These are phyloP conservation scores for Hesperophylax magnus DNA, from an alignment of 1,140 invertebrate genomes.

Conservation along the genomic window DNA sequence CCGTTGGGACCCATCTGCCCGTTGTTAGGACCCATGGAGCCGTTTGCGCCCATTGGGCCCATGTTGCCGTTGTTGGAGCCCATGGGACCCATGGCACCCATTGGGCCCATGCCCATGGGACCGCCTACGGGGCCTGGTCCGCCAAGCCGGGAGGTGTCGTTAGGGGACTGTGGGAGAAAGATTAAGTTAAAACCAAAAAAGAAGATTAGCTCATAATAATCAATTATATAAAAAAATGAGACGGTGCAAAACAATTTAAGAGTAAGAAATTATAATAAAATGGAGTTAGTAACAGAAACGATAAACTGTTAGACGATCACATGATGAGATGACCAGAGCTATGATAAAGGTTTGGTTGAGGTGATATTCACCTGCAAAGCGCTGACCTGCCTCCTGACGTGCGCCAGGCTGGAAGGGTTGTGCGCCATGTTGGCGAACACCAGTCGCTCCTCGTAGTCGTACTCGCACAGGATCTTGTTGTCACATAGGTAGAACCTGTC, in stretches of 20 bases:
- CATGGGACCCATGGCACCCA: slow-evolving; percentile 36
- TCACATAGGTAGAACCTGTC: slow-evolving; percentile 97
- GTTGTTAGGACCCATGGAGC: slow-evolving; percentile 5
- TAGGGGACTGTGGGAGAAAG: slow-evolving; percentile 35
- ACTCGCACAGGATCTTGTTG: slow-evolving; percentile 97
- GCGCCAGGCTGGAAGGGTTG: slow-evolving; percentile 87
- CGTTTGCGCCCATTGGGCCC: neutral
- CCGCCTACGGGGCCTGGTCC: slow-evolving; percentile 1
- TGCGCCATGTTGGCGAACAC: slow-evolving; percentile 94
- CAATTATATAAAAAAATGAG: too few relatives aligned
- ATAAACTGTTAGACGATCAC: too few relatives aligned
- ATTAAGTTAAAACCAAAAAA: too few relatives aligned
- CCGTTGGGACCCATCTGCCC: slow-evolving; percentile 27
- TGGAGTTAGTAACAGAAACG: too few relatives aligned
- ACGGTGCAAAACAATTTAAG: too few relatives aligned
- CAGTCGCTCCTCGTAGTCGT: slow-evolving; percentile 95
- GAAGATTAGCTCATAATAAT: too few relatives aligned
- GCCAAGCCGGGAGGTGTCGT: slow-evolving; percentile 26
- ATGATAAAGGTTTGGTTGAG: slow-evolving; percentile 1
- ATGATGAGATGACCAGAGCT: too few relatives aligned
- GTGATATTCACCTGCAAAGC: slow-evolving; percentile 76
- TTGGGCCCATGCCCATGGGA: slow-evolving; percentile 21
- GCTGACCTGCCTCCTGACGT: slow-evolving; percentile 89
- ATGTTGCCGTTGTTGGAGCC: slow-evolving; percentile 14
- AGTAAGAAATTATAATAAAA: too few relatives aligned